phyloP scores from a whole-genome alignment of 2,113 vertebrate genomes.

The Phrynosoma blainvillii region DNA sequence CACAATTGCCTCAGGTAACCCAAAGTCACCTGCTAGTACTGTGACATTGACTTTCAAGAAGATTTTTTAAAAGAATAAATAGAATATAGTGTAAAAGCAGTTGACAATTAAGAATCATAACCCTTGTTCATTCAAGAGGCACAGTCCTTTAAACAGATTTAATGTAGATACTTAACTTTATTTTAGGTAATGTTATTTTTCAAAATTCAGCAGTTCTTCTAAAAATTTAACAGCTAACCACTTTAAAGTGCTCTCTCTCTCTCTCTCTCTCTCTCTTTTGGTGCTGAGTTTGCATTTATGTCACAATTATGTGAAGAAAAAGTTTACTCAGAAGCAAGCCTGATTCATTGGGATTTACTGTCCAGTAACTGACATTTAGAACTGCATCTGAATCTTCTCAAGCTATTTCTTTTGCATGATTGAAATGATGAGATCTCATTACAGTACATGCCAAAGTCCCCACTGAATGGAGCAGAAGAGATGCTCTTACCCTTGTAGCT shows the following conservation, averaged over 20 bases:
- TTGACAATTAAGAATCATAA: not conserved
- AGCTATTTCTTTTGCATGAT: not conserved
- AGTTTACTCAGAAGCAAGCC: too few relatives aligned
- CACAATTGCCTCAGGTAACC: not conserved
- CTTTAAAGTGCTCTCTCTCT: too few relatives aligned
- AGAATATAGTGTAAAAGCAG: not conserved
- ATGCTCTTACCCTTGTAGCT: not conserved
- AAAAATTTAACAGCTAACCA: not conserved
- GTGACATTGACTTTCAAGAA: not conserved
- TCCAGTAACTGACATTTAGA: not conserved
- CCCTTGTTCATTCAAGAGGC: not conserved
- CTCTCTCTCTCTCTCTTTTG: not conserved
- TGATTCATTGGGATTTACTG: not conserved
- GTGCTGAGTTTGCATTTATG: not conserved
- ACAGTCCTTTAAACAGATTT: not conserved
- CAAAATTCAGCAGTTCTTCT: not conserved
- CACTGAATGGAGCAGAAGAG: not conserved
- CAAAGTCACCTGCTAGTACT: not conserved
- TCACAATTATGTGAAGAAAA: not conserved
- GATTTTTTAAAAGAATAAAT: not conserved
- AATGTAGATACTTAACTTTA: not conserved
- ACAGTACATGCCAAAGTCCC: not conserved
- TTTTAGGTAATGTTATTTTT: not conserved
- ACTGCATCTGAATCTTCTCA: too few relatives aligned
- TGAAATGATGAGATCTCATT: not conserved